Evolutionary conservation across 1,140 invertebrate genomes (phyloP).

Genomic region (Chionoecetes opilio): DNA sequence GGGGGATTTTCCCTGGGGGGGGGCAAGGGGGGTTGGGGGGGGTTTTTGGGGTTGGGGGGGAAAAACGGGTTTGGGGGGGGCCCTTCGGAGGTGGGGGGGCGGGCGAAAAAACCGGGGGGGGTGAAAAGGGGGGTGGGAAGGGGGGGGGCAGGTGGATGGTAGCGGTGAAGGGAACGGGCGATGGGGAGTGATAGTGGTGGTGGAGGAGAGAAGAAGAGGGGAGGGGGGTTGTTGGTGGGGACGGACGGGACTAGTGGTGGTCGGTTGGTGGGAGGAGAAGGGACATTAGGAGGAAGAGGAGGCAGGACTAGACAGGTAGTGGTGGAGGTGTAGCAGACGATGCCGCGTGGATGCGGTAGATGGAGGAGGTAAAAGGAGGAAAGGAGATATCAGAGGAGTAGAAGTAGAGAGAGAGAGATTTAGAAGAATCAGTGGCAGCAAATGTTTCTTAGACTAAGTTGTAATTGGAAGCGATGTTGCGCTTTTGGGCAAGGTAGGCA

Average conservation of each 20-base stretch:
- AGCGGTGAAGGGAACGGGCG: no score
- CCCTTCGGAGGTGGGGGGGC: no score
- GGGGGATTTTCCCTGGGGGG: no score
- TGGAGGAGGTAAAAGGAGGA: background rate
- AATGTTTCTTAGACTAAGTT: constrained; percentile 63
- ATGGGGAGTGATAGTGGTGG: background rate
- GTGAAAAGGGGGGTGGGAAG: background rate
- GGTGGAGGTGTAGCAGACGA: background rate
- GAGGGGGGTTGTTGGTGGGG: background rate
- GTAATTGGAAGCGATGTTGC: constrained; percentile 57
- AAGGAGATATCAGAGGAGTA: background rate
- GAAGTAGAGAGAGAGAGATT: constrained; percentile 36
- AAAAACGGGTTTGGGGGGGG: no score
- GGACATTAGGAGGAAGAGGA: no score
- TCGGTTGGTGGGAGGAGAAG: background rate
- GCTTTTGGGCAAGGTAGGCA: constrained; percentile 54
- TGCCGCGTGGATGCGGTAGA: background rate
- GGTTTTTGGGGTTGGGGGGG: background rate
- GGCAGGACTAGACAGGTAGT: background rate
- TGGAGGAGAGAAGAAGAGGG: background rate
- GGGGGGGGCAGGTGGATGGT: background rate
- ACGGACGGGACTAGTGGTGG: background rate
- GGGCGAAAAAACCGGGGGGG: background rate
- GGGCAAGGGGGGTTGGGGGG: no score
- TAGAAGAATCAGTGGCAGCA: constrained; percentile 35